A percentile compares a stretch with the other conserved stretches of the same genome.
phyloP scores from a whole-genome alignment of 2,888 invertebrate species.

The Bugula neritina region DNA sequence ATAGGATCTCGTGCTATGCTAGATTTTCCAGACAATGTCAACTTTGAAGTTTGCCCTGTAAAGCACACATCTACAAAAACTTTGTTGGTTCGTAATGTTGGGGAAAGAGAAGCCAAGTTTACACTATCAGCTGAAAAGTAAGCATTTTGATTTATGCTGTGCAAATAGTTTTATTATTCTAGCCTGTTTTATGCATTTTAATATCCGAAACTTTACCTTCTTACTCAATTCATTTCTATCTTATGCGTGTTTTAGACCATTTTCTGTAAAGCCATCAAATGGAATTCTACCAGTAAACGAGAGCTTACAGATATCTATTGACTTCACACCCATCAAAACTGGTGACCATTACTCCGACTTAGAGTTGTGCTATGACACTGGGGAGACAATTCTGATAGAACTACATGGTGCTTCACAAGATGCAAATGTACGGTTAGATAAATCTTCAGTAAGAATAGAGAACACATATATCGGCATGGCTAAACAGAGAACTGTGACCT shows the following conservation, averaged over 20 bases:
- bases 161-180: not conserved
- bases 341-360: slow-evolving; percentile 46
- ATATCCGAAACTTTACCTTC: slow-evolving; percentile 24
- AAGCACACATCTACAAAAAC: slow-evolving; percentile 56
- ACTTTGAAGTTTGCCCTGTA: slow-evolving; percentile 57
- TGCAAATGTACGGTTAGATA: slow-evolving; percentile 50
- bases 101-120: slow-evolving; percentile 57
- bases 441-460: slow-evolving; percentile 50
- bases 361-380: slow-evolving; percentile 49
- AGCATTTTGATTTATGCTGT: no score
- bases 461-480: slow-evolving; percentile 53
- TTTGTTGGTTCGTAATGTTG: slow-evolving; percentile 59
- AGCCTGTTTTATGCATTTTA: slow-evolving; percentile 17
- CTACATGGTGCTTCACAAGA: slow-evolving; percentile 52
- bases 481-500: slow-evolving; percentile 49
- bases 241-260: slow-evolving; percentile 43
- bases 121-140: slow-evolving; percentile 55
- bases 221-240: no score
- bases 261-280: slow-evolving; percentile 46
- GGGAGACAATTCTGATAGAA: slow-evolving; percentile 48
- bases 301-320: slow-evolving; percentile 49
- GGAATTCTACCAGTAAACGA: slow-evolving; percentile 48
- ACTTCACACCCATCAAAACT: slow-evolving; percentile 45
- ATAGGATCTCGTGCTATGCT: slow-evolving; percentile 60
- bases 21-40: slow-evolving; percentile 61